Percentiles rank a stretch among this genome's conserved stretches.
phyloP scores from a whole-genome alignment of 30 jellyfish, hydroid and myxozoan genomes.

The Sanderia malayensis region DNA sequence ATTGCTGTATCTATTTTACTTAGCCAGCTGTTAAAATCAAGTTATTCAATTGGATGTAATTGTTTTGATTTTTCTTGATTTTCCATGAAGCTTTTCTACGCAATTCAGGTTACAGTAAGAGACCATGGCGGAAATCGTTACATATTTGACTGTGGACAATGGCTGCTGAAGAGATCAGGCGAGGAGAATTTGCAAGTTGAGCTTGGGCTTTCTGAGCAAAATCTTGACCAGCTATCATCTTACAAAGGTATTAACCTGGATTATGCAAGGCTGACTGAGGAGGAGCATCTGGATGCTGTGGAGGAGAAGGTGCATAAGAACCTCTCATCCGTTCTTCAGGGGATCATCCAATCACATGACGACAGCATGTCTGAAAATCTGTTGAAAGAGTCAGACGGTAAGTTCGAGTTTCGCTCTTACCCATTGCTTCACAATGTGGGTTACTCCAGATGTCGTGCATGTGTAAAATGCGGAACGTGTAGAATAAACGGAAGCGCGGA shows the following conservation, averaged over 20 bases:
- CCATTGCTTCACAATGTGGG: no score
- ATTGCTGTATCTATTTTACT: no score
- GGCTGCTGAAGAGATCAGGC: constrained; percentile 42
- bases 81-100: no score
- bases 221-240: constrained; percentile 44
- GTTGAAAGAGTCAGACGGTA: no score
- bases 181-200: constrained; percentile 28
- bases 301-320: constrained; percentile 62
- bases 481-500: no score
- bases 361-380: not conserved
- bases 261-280: constrained; percentile 23
- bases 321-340: constrained; percentile 44
- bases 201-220: constrained; percentile 37
- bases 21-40: no score
- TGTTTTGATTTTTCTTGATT: no score
- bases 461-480: no score
- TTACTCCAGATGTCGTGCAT: no score
- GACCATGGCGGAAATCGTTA: constrained; percentile 58
- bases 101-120: constrained; percentile 56
- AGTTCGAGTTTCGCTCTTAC: no score
- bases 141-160: constrained; percentile 48
- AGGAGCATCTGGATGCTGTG: constrained; percentile 53
- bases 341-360: constrained; percentile 28
- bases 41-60: no score
- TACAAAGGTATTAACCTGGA: constrained; percentile 44